Evolutionary conservation across 92 coral and sea anemone species (phyloP).

Genomic region (Zoanthus solanderi): DNA sequence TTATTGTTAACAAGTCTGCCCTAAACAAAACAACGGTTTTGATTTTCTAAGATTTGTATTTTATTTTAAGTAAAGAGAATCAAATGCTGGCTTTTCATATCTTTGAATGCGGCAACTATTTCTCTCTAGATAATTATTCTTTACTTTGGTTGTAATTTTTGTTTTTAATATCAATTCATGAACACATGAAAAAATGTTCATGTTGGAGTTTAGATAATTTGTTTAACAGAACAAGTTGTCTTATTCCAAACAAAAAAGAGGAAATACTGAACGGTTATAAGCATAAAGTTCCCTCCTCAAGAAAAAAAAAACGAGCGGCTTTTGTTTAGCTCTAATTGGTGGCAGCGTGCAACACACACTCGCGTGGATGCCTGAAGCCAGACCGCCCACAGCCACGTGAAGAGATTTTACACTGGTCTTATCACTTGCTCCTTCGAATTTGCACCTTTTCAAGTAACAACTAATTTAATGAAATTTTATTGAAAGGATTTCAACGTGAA

Average conservation of each 20-base stretch:
- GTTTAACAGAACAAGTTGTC: neutral
- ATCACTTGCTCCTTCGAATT: slow-evolving; percentile 12
- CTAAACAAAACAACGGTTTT: neutral
- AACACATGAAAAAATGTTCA: neutral
- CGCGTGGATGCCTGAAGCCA: slow-evolving; percentile 53
- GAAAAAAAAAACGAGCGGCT: slow-evolving; percentile 22
- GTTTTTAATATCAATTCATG: neutral
- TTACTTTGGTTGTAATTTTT: neutral
- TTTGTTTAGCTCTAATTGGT: neutral
- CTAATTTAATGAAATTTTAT: neutral
- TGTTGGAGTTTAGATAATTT: neutral
- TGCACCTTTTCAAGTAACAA: neutral
- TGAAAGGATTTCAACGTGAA: neutral
- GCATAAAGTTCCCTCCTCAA: neutral
- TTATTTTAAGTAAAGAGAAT: neutral
- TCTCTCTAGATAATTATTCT: neutral
- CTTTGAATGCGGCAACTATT: neutral
- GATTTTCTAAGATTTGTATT: neutral
- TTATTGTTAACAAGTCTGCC: neutral
- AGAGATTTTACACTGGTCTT: slow-evolving; percentile 2
- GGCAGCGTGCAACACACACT: slow-evolving; percentile 14
- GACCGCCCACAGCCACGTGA: slow-evolving; percentile 57
- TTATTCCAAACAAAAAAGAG: neutral
- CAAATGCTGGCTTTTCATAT: neutral
- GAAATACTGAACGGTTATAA: neutral